Conservation (phyloP, 2,797 vertebrate genomes). For the Botia kubotai region DNA sequence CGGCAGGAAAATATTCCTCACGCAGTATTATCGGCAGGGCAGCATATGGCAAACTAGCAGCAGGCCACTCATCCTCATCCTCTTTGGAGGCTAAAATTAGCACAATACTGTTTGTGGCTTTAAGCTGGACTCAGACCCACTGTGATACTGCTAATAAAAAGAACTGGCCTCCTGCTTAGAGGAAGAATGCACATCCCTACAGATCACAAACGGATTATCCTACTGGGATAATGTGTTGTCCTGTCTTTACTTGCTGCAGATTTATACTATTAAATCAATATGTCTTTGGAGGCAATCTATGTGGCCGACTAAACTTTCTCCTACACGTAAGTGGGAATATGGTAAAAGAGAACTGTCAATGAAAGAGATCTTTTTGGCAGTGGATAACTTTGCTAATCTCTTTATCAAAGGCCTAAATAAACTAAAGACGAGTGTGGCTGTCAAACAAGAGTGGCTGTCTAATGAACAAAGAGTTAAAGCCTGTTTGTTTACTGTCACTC, state of each 20-base stretch:
- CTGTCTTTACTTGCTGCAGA: constrained; percentile 40
- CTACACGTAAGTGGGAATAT: constrained; percentile 11
- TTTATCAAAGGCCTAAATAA: constrained; percentile 84
- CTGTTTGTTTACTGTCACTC: constrained; percentile 63
- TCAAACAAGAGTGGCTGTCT: constrained; percentile 56
- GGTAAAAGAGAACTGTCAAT: constrained; percentile 23
- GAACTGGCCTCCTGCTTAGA: constrained; percentile 57
- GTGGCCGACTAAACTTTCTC: constrained; percentile 1
- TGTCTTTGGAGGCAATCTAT: constrained; percentile 49
- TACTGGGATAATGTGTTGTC: constrained; percentile 48
- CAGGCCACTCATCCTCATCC: constrained; percentile 97
- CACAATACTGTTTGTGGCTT: constrained; percentile 86
- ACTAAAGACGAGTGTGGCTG: constrained; percentile 61
- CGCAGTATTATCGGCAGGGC: constrained; percentile 88
- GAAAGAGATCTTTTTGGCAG: constrained; percentile 54
- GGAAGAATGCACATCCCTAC: constrained; percentile 46
- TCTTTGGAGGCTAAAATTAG: constrained; percentile 99
- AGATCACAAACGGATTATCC: constrained; percentile 54
- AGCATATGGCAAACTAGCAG: constrained; percentile 95
- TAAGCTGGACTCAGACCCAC: constrained; percentile 82
- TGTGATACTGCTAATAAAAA: constrained; percentile 78
- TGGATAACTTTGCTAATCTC: constrained; percentile 80
- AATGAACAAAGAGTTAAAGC: constrained; percentile 71
- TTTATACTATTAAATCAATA: constrained; percentile 52
- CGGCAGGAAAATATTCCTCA: constrained; percentile 84